These are phyloP conservation scores for Hypomesus transpacificus DNA, from an alignment of 2,113 vertebrate species.

Conservation along the genomic window DNA sequence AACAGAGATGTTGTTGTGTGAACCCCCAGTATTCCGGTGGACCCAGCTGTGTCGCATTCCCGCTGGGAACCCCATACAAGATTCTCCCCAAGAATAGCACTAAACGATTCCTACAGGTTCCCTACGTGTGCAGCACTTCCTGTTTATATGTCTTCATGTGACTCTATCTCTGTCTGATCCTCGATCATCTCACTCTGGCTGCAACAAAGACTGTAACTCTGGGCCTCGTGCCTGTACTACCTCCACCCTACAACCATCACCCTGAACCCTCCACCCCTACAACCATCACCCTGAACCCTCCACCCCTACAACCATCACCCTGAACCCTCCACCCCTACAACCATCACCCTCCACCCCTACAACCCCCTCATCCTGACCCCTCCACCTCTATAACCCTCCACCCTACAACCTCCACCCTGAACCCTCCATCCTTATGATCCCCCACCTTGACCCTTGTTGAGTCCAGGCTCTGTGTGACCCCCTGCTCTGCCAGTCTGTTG, in stretches of 20 bases:
- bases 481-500: not conserved
- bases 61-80: no score
- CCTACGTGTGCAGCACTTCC: no score
- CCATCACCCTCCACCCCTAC: conserved; percentile 6
- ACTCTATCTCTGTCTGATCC: conserved; percentile 25
- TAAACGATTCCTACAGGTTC: no score
- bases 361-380: not conserved
- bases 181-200: conserved; percentile 18
- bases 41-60: no score
- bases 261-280: no score
- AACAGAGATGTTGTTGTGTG: not conserved
- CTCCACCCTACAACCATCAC: no score
- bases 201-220: conserved; percentile 38
- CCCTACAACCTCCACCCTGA: conserved; percentile 12
- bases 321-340: conserved; percentile 37
- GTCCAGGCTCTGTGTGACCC: conserved; percentile 29
- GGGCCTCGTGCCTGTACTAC: conserved; percentile 62
- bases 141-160: no score
- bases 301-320: conserved; percentile 26
- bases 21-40: not conserved
- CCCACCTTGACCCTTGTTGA: conserved; percentile 50
- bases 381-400: no score
- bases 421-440: not conserved
- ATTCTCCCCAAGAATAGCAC: no score
- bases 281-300: no score